These are phyloP conservation scores for Elegia similella DNA, from an alignment of 2,888 invertebrate species.

Conservation along the genomic window DNA sequence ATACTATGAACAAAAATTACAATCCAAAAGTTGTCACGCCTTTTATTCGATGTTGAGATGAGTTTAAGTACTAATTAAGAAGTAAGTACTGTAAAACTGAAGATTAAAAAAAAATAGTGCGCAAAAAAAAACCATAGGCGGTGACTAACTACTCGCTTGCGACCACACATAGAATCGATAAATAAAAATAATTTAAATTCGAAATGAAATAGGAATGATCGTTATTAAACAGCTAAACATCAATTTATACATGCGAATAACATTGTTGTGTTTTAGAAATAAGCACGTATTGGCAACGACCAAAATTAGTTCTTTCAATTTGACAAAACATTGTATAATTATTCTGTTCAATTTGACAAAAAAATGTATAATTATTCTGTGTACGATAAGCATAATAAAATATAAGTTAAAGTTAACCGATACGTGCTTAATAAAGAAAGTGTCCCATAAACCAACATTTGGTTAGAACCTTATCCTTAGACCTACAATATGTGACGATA, in stretches of 20 bases:
- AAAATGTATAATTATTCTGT: neutral
- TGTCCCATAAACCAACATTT: constrained; percentile 51
- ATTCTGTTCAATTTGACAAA: neutral
- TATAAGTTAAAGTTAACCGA: neutral
- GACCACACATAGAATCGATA: constrained; percentile 35
- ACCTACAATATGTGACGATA: constrained; percentile 33
- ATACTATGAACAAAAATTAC: constrained; percentile 2
- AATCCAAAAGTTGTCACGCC: constrained; percentile 22
- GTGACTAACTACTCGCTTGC: constrained; percentile 32
- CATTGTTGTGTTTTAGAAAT: constrained; percentile 26
- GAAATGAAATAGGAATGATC: constrained; percentile 70
- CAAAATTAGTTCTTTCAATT: neutral
- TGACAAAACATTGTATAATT: neutral
- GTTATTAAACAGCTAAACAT: constrained; percentile 47
- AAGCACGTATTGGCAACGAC: constrained; percentile 6
- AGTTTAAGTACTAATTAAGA: constrained; percentile 30
- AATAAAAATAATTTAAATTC: constrained; percentile 56
- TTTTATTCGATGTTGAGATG: constrained; percentile 16
- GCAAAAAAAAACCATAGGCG: constrained; percentile 41
- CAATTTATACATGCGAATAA: constrained; percentile 52
- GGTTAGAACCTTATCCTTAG: constrained; percentile 56
- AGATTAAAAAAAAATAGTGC: constrained; percentile 32
- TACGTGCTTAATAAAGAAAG: constrained; percentile 26
- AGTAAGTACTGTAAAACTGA: constrained; percentile 27
- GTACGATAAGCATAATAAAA: neutral